A percentile compares a stretch with the other conserved stretches of the same genome.
These are phyloP conservation scores for Hafferia zeledoni DNA, from an alignment of 2,797 vertebrate species.

Conservation along the genomic window DNA sequence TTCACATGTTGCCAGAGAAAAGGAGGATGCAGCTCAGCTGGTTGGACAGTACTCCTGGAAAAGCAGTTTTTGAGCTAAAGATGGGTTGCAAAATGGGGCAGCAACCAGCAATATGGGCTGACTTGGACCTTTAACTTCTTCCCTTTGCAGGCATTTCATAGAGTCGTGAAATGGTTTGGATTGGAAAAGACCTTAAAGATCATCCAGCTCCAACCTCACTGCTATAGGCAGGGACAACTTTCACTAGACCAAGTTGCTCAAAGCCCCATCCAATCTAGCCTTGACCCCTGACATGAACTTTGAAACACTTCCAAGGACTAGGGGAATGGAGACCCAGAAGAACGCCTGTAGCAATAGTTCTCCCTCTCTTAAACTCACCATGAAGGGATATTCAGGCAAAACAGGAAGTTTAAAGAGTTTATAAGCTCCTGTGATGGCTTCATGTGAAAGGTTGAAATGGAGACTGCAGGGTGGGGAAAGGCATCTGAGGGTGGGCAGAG, in stretches of 20 bases:
- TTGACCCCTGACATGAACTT: neutral
- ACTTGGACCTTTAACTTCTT: neutral
- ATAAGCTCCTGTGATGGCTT: neutral
- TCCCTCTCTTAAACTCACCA: neutral
- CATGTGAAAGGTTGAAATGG: neutral
- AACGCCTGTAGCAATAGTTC: neutral
- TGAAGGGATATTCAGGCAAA: neutral
- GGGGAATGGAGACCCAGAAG: neutral
- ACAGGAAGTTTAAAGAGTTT: neutral
- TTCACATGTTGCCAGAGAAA: neutral
- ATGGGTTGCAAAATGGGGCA: neutral
- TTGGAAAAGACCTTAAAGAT: neutral
- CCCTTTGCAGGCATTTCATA: neutral
- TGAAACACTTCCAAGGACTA: neutral
- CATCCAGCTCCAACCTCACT: neutral
- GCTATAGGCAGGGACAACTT: neutral
- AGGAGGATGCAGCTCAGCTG: neutral
- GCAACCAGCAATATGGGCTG: neutral
- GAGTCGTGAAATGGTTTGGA: neutral
- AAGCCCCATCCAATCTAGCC: neutral
- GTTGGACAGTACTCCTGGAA: neutral
- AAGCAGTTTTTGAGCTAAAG: neutral
- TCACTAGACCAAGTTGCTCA: neutral
- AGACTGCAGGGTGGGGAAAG: neutral
- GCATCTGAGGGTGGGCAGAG: neutral